Evolutionary conservation across 2,888 invertebrate genomes (phyloP).

Genomic region (Hemithea aestivaria): DNA sequence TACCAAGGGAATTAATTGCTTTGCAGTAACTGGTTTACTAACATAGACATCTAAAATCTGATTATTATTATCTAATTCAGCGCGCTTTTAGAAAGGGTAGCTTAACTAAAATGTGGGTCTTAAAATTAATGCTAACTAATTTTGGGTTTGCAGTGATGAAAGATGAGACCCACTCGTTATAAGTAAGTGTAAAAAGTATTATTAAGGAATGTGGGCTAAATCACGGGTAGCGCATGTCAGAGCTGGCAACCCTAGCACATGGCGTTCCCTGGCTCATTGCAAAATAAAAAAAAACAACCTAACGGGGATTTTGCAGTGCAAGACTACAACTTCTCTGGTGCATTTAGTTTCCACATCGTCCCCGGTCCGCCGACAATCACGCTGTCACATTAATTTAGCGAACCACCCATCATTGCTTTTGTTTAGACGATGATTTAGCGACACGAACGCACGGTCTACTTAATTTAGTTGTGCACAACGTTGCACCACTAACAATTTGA

Average conservation of each 20-base stretch:
- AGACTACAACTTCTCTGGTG: slow-evolving; percentile 47
- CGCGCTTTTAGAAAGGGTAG: slow-evolving; percentile 49
- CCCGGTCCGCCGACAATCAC: slow-evolving; percentile 54
- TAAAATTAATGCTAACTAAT: slow-evolving; percentile 65
- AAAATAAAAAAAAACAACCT: slow-evolving; percentile 30
- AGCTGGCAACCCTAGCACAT: slow-evolving; percentile 67
- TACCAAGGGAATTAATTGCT: too few relatives aligned
- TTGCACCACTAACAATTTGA: slow-evolving; percentile 8
- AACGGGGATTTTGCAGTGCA: slow-evolving; percentile 52
- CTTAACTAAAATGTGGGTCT: slow-evolving; percentile 51
- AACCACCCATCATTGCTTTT: slow-evolving; percentile 66
- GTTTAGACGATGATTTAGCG: slow-evolving; percentile 46
- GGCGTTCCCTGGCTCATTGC: slow-evolving; percentile 57
- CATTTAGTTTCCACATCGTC: slow-evolving; percentile 32
- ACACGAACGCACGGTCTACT: slow-evolving; percentile 52
- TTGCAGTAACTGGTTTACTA: too few relatives aligned
- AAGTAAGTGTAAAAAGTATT: slow-evolving; percentile 71
- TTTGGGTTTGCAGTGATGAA: slow-evolving; percentile 78
- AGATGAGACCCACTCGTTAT: slow-evolving; percentile 65
- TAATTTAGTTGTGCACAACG: slow-evolving; percentile 42
- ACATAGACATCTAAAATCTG: slow-evolving; percentile 13
- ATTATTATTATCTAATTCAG: slow-evolving; percentile 46
- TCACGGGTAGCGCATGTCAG: slow-evolving; percentile 74
- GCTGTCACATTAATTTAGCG: slow-evolving; percentile 63
- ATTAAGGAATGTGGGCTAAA: slow-evolving; percentile 69